These are phyloP conservation scores for Eonycteris spelaea DNA, from an alignment of 2,113 vertebrate genomes.

Conservation along the genomic window DNA sequence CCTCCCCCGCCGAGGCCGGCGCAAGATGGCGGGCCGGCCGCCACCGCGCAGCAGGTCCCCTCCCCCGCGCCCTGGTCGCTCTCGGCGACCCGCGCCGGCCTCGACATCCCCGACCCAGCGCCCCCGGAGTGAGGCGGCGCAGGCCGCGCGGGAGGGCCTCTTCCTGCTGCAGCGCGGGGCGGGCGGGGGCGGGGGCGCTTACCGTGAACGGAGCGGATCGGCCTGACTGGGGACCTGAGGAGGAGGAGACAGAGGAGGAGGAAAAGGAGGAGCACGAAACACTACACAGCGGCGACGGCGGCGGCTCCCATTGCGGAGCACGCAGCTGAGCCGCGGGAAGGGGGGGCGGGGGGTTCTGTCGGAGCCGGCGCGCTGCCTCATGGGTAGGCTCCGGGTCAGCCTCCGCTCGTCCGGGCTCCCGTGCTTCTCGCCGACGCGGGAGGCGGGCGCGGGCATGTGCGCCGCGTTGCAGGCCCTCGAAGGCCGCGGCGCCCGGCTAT, in stretches of 20 bases:
- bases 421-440: slow-evolving; percentile 25
- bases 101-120: slow-evolving; percentile 50
- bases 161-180: slow-evolving; percentile 51
- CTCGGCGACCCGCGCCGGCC: slow-evolving; percentile 52
- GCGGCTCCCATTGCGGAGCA: slow-evolving; percentile 64
- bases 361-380: slow-evolving; percentile 67
- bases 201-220: slow-evolving; percentile 68
- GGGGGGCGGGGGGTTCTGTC: not conserved
- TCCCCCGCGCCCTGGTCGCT: slow-evolving; percentile 42
- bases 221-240: slow-evolving; percentile 70
- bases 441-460: slow-evolving; percentile 48
- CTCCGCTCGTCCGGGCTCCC: slow-evolving; percentile 11
- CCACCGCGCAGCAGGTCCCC: slow-evolving; percentile 35
- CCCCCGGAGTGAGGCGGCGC: slow-evolving; percentile 63
- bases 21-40: slow-evolving; percentile 62
- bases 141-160: slow-evolving; percentile 59
- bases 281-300: slow-evolving; percentile 34
- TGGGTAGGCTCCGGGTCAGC: slow-evolving; percentile 70
- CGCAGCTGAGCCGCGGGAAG: slow-evolving; percentile 17
- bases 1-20: slow-evolving; percentile 42
- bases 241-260: slow-evolving; percentile 74
- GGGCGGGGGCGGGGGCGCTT: slow-evolving; percentile 68
- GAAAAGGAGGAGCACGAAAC: slow-evolving; percentile 63
- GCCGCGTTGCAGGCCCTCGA: not conserved
- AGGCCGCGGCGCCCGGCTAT: not conserved